Percentiles rank a stretch among this genome's conserved stretches.
phyloP scores from a whole-genome alignment of 2,113 vertebrate species.

The Tylochromis polylepis region DNA sequence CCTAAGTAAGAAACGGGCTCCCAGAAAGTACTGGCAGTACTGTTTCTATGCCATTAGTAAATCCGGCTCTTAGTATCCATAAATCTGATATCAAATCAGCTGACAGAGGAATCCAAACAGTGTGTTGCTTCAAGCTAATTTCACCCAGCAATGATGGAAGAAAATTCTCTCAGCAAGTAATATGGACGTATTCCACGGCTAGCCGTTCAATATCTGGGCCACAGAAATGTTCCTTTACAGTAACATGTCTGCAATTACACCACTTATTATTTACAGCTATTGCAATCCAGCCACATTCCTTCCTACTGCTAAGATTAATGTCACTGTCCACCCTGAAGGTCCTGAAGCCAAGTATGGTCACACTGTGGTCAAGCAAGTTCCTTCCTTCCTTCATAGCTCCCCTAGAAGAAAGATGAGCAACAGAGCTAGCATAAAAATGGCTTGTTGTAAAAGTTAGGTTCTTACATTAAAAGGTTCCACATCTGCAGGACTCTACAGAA shows the following conservation, averaged over 20 bases:
- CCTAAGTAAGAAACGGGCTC: background rate
- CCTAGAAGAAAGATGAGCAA: background rate
- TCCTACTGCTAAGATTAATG: background rate
- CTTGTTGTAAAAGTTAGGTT: background rate
- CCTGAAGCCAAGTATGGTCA: background rate
- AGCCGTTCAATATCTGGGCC: accelerated
- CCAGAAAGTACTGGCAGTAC: background rate
- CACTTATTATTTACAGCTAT: background rate
- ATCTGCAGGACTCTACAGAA: background rate
- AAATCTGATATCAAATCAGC: background rate
- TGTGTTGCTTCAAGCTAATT: background rate
- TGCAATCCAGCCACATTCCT: background rate
- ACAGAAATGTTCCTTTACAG: background rate
- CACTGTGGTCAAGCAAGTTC: background rate
- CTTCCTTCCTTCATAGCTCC: background rate
- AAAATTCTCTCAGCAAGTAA: background rate
- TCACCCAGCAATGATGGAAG: background rate
- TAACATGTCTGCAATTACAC: accelerated
- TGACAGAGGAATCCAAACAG: background rate
- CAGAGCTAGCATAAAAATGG: background rate
- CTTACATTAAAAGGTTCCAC: background rate
- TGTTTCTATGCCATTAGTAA: background rate
- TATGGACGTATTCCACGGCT: background rate
- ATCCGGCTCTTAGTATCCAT: background rate
- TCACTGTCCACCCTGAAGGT: background rate